Percentiles rank a stretch among this genome's conserved stretches.
phyloP scores from a whole-genome alignment of 2,797 vertebrate species.

The Sebastes minor region DNA sequence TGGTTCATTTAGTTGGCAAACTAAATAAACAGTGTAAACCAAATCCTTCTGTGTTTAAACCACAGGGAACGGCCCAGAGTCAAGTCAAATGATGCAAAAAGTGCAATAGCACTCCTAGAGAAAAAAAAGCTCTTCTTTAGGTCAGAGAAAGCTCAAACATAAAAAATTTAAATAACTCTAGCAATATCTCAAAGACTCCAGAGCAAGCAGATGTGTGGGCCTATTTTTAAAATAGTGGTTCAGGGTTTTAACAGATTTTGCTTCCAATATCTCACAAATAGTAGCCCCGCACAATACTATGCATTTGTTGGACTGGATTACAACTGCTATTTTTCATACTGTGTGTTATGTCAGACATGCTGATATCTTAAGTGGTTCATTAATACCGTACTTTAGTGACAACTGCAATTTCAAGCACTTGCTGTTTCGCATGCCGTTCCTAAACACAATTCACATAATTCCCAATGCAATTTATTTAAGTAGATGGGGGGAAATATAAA shows the following conservation, averaged over 20 bases:
- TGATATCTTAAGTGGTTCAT: neutral
- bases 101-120: neutral
- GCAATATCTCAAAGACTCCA: conserved; percentile 30
- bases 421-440: neutral
- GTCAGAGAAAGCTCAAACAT: conserved; percentile 23
- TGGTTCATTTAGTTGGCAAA: neutral
- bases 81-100: conserved; percentile 18
- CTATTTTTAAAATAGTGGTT: conserved; percentile 26
- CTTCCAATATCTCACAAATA: neutral
- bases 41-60: neutral
- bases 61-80: neutral
- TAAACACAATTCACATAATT: neutral
- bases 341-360: neutral
- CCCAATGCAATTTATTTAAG: neutral
- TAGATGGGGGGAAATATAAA: neutral
- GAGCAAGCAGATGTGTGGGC: conserved; percentile 1
- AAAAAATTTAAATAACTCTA: conserved; percentile 11
- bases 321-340: neutral
- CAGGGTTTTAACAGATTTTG: neutral
- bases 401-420: neutral
- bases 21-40: neutral
- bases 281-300: neutral
- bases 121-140: neutral
- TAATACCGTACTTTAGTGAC: neutral
- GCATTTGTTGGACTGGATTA: neutral